These are phyloP conservation scores for Drosophila anomelani DNA, from an alignment of 2,888 invertebrate genomes.

Conservation along the genomic window DNA sequence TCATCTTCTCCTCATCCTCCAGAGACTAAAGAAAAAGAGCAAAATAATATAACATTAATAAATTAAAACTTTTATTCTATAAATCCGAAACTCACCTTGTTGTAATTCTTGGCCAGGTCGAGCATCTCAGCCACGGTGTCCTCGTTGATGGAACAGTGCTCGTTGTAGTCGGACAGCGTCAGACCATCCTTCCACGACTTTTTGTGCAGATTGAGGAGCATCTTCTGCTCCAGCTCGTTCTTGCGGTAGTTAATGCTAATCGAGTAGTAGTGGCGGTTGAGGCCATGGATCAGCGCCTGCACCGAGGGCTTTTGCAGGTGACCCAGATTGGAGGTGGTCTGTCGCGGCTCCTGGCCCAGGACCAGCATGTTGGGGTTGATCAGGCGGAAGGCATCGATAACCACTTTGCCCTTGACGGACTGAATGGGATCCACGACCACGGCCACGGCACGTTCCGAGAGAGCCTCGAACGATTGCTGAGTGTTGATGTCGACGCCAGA, in stretches of 20 bases:
- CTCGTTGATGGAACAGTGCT: constrained; percentile 97
- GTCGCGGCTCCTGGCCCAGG: constrained; percentile 98
- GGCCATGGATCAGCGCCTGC: constrained; percentile 98
- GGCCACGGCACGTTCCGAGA: constrained; percentile 99
- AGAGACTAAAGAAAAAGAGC: constrained; percentile 86
- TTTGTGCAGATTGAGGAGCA: constrained; percentile 99
- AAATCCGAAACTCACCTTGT: constrained; percentile 86
- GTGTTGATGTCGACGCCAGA: constrained; percentile 99
- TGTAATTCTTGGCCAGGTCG: constrained; percentile 98
- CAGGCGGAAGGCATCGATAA: constrained; percentile 99
- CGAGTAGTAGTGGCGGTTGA: constrained; percentile 99
- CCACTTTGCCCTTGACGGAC: constrained; percentile 99
- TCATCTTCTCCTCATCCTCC: constrained; percentile 99
- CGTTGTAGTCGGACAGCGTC: constrained; percentile 94
- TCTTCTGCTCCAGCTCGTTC: constrained; percentile 99
- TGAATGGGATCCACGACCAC: constrained; percentile 99
- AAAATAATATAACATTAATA: background rate
- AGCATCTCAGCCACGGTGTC: constrained; percentile 98
- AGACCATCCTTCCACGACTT: constrained; percentile 99
- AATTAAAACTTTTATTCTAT: background rate
- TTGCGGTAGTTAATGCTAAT: constrained; percentile 99
- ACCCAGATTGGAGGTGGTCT: constrained; percentile 99
- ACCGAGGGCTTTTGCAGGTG: constrained; percentile 99
- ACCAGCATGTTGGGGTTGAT: constrained; percentile 99
- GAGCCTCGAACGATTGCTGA: constrained; percentile 99